A percentile compares a stretch with the other conserved stretches of the same genome.
Evolutionary conservation across 2,888 invertebrate species (phyloP).

Genomic region (Standfussiana lucernea): DNA sequence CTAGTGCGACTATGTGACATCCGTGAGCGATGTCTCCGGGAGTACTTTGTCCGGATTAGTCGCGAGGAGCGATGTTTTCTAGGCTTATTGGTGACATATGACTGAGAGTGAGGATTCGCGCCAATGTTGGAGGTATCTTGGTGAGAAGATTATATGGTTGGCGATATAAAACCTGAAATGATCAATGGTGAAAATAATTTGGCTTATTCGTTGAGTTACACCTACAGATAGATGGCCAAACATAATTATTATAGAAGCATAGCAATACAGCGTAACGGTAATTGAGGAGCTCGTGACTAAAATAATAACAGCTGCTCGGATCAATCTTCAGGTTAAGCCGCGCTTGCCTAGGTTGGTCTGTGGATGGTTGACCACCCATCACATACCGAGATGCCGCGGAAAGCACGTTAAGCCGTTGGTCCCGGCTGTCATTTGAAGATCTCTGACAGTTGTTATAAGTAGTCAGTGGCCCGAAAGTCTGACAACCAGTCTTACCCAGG

Average conservation of each 20-base stretch:
- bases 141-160: background rate
- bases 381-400: too few relatives aligned
- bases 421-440: too few relatives aligned
- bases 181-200: background rate
- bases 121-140: constrained; percentile 18
- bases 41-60: constrained; percentile 68
- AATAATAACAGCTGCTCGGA: too few relatives aligned
- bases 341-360: too few relatives aligned
- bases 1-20: constrained; percentile 50
- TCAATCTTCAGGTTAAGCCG: too few relatives aligned
- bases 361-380: too few relatives aligned
- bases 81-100: constrained; percentile 57
- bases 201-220: background rate
- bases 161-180: background rate
- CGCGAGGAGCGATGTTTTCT: constrained; percentile 54
- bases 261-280: background rate
- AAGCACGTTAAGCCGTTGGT: too few relatives aligned
- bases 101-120: constrained; percentile 11
- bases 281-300: too few relatives aligned
- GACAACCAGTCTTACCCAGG: too few relatives aligned
- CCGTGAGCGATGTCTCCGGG: constrained; percentile 53
- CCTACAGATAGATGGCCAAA: background rate
- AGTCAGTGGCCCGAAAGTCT: too few relatives aligned
- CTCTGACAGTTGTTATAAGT: too few relatives aligned
- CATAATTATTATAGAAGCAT: background rate